phyloP scores from a whole-genome alignment of 2,113 vertebrate species.

The Microcebus tavaratra region DNA sequence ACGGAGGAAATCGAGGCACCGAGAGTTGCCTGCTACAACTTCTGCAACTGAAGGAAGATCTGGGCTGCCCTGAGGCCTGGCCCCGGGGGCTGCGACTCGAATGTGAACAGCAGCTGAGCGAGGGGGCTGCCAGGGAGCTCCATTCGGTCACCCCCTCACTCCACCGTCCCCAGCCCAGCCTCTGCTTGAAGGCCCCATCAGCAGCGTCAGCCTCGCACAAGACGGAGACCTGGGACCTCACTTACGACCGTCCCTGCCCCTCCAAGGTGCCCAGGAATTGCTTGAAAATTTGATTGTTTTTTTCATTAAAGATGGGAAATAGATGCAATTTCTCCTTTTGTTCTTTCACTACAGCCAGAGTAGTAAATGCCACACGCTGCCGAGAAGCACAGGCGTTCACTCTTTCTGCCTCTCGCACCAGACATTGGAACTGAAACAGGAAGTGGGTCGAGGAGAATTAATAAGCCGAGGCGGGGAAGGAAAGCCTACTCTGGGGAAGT shows the following conservation, averaged over 20 bases:
- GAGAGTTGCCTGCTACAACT: no score
- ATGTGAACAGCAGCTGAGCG: fast-evolving
- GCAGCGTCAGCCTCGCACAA: not conserved
- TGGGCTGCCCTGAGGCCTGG: no score
- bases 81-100: not conserved
- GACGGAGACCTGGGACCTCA: not conserved
- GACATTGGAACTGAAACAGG: not conserved
- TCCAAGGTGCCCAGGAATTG: not conserved
- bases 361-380: not conserved
- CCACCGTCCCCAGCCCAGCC: no score
- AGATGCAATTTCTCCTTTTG: not conserved
- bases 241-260: fast-evolving
- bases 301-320: not conserved
- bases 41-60: not conserved
- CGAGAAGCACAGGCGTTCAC: not conserved
- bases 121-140: not conserved
- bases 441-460: not conserved
- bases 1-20: not conserved
- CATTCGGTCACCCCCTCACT: not conserved
- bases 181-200: not conserved
- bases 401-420: not conserved
- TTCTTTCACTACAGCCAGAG: not conserved
- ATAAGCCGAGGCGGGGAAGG: not conserved
- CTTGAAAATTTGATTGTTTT: not conserved
- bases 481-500: not conserved